phyloP scores from a whole-genome alignment of 2,113 vertebrate species.

The Mus spicilegus region DNA sequence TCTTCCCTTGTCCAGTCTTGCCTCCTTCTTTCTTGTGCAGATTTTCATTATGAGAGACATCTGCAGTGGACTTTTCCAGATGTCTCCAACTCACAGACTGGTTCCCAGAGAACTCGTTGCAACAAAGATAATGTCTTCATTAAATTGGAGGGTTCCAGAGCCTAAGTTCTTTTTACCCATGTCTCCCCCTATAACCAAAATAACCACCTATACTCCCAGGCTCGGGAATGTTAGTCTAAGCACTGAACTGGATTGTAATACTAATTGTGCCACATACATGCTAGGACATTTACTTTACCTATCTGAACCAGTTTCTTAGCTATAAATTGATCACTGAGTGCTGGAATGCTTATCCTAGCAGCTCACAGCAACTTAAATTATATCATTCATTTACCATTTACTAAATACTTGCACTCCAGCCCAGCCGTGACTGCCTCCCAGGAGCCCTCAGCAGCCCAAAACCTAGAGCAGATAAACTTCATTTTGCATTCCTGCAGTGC shows the following conservation, averaged over 20 bases:
- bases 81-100: not conserved
- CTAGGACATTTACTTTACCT: not conserved
- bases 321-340: not conserved
- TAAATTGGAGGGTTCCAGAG: not conserved
- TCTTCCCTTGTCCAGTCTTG: not conserved
- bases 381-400: not conserved
- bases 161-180: not conserved
- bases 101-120: not conserved
- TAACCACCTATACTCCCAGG: not conserved
- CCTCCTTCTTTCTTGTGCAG: not conserved
- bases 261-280: not conserved
- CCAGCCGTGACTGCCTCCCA: not conserved
- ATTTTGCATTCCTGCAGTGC: not conserved
- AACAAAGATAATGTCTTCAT: not conserved
- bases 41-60: not conserved
- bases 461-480: not conserved
- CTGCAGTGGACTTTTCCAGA: not conserved
- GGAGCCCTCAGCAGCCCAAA: not conserved
- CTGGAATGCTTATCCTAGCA: not conserved
- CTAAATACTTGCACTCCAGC: not conserved
- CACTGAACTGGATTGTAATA: not conserved
- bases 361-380: not conserved
- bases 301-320: slow-evolving; percentile 5
- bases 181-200: not conserved
- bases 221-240: not conserved